Evolutionary conservation across 2,888 invertebrate species (phyloP).

Genomic region (Oxycera nigricornis): DNA sequence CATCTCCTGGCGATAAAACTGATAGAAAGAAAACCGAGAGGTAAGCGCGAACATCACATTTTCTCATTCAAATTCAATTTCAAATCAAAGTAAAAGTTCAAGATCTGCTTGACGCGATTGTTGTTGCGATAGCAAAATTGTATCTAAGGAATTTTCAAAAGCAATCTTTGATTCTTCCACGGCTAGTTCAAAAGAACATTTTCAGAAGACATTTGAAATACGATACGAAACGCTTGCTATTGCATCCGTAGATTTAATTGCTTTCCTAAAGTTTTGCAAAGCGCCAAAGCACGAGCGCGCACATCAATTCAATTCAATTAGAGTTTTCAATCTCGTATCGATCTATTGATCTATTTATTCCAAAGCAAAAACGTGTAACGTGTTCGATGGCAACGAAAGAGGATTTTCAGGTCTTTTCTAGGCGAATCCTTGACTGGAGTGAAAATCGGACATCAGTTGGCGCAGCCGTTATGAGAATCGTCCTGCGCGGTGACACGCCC

Average conservation of each 20-base stretch:
- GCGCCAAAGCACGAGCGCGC: conserved; percentile 15
- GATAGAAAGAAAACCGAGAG: conserved; percentile 61
- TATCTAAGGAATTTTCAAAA: neutral
- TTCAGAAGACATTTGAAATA: neutral
- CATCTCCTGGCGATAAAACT: conserved; percentile 61
- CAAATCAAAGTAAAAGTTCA: conserved; percentile 24
- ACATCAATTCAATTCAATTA: conserved; percentile 23
- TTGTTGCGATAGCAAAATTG: conserved; percentile 27
- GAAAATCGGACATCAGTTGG: conserved; percentile 1
- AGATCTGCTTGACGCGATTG: neutral
- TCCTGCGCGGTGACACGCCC: too few relatives aligned
- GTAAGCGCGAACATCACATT: conserved; percentile 56
- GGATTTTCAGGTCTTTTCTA: conserved; percentile 30
- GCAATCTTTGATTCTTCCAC: neutral
- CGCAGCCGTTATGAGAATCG: conserved; percentile 4
- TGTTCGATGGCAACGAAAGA: conserved; percentile 20
- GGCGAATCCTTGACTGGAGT: conserved; percentile 28
- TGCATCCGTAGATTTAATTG: conserved; percentile 1
- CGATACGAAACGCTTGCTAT: neutral
- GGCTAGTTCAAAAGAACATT: neutral
- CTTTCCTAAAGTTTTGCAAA: neutral
- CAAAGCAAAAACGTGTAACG: conserved; percentile 19
- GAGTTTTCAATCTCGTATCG: conserved; percentile 9
- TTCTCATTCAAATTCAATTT: conserved; percentile 33
- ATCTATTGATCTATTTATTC: too few relatives aligned